Evolutionary conservation across 2,888 invertebrate genomes (phyloP), one percentile per base, ranked within the genome.

Genomic region (Oscheius sp.): DNA sequence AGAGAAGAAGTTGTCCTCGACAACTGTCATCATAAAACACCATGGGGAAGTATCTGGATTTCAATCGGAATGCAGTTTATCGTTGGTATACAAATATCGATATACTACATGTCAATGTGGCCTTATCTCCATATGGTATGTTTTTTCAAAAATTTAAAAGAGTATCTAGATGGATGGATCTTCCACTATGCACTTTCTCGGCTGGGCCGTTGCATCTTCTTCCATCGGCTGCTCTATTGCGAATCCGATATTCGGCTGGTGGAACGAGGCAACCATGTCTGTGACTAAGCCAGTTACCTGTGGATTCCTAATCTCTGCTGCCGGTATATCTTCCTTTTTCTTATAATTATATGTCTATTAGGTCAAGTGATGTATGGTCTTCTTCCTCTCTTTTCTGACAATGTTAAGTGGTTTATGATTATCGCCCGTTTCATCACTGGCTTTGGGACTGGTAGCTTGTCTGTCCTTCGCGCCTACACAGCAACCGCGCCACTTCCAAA

Each of bases 91-190:
- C 66, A 71, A 49, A 66, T 71, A 14, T 71, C 70, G 4, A 74
- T 77, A 2, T 77, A 71, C 50, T 77, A 74, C 67, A 77, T 74
- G 71, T 71, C 71, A 4, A 73, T 77, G 74, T 77, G 76, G 76
- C 76, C 76, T 0, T 77, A 73, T 61, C 71, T 77, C 1, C 67
- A 66, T 3, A 73, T 72, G n/a, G 71, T 75, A 22, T 36, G 36
- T 36, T 14, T 44, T 50, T 57, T 47, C 47, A 17, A 14, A 14
- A 41, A 26, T 57, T 73, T 57, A n/a, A n/a, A n/a, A n/a, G n/a
- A n/a, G n/a, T n/a, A n/a, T 41, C 20, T 68, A 74, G 74, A 54
- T 74, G 2, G 75, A 75, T 38, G 66, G 61, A 45, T 54, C 66
- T 17, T 71, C 75, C 22, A n/a, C 54, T 22, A 54, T 54, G 49